These are phyloP conservation scores for Lates japonicus DNA, from an alignment of 2,797 vertebrate genomes.

Conservation along the genomic window DNA sequence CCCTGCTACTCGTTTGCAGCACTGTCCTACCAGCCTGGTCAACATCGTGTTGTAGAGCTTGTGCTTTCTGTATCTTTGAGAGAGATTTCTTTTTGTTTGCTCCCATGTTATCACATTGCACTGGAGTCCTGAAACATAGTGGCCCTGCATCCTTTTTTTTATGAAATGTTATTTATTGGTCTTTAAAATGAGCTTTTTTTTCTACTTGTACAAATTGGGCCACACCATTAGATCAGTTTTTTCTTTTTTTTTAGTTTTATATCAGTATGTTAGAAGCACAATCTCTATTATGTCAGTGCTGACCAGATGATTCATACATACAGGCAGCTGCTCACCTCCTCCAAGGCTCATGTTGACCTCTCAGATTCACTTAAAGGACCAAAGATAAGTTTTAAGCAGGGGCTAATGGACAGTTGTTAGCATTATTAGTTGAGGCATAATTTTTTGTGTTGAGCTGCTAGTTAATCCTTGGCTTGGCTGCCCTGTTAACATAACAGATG, in stretches of 20 bases:
- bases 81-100: conserved; percentile 81
- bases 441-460: conserved; percentile 88
- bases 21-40: conserved; percentile 86
- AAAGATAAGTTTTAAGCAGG: conserved; percentile 93
- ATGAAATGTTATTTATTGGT: conserved; percentile 94
- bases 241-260: conserved; percentile 72
- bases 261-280: conserved; percentile 85
- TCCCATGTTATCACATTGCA: conserved; percentile 87
- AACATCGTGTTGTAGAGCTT: conserved; percentile 87
- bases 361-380: conserved; percentile 89
- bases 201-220: conserved; percentile 82
- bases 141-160: conserved; percentile 83
- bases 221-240: conserved; percentile 77
- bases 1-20: conserved; percentile 77
- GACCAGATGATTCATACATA: conserved; percentile 85
- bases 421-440: conserved; percentile 81
- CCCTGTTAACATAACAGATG: conserved; percentile 86
- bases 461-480: conserved; percentile 83
- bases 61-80: conserved; percentile 89
- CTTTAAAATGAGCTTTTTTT: conserved; percentile 83
- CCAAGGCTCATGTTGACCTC: conserved; percentile 87
- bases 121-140: conserved; percentile 89
- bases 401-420: conserved; percentile 85
- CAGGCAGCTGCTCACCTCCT: conserved; percentile 83
- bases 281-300: conserved; percentile 85